Base-by-base conservation (phyloP, 2,888 invertebrate species). In the Nomada goodeniana region DNA sequence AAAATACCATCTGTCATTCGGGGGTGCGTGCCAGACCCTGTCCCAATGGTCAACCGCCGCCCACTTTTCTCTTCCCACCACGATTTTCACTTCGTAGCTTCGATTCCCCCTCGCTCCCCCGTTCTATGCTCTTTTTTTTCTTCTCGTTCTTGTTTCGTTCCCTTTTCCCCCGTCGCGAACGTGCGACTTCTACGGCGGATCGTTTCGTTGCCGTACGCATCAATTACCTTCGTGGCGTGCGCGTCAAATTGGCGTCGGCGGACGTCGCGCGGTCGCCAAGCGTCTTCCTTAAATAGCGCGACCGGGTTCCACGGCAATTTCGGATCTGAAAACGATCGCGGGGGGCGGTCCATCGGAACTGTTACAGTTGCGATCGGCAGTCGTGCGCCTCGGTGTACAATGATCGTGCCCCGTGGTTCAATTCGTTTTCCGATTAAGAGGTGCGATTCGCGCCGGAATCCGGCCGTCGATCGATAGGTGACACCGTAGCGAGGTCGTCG, bases 1-100 rank as follows among this genome's bases (percentile, higher is more conserved):
- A 91, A 92, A 92, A 92, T 92, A 91, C 92, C 92, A 92, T 92
- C 92, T 92, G 92, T 92, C 91, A 91, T 92, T 91, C 89, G 91
- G 88, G 88, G 87, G 87, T 90, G 88, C 88, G 89, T 90, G 89
- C 87, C 88, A 88, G 80, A 76, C 81, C 82, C 77, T 79, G 65
- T 71, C 76, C 77, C 73, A 67, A 36, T 63, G 57, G 44, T 36
- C 64, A 5, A 73, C 76, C 75, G 52, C 80, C 83, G 63, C 75
- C 75, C 76, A 42, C 68, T 52, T 44, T 59, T 70, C 61, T 65
- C 65, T 57, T 36, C 64, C 71, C 42, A 11, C 47, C 70, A 26
- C 57, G 78, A 78, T 84, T 86, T 86, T 83, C 60, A 70, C 52
- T 63, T 55, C 13, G 29, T 64, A 4, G 69, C 61, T 60, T 47